Evolutionary conservation across 2,797 vertebrate genomes (phyloP), one percentile per base, ranked within the genome.

Genomic region (Chanos chanos): DNA sequence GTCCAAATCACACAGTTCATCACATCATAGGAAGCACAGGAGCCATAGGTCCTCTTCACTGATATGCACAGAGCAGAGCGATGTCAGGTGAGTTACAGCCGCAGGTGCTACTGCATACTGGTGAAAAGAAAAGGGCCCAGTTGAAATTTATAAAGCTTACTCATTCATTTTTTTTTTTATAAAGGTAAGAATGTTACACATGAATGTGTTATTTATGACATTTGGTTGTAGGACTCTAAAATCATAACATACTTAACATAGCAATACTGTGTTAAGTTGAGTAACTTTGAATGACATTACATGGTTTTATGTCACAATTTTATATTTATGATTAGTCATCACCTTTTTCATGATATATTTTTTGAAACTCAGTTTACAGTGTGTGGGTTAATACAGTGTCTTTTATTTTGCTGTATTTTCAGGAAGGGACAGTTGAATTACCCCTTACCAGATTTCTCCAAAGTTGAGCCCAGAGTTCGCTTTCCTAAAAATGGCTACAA

Each of bases 391-490:
- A 31, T 59, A 8, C 3, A 33, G 4, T 53, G 22, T 52, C 34
- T 55, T 18, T 54, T 6, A 40, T 28, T 16, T 44, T 1, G 8
- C 27, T 54, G 0, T 45, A 3, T 76, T 60, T 66, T 19, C 72
- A 94, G 73, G 54, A 93, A 77, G 30, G 86, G 84, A 2, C 77
- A 44, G 40, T 82, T 91, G 57, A 91, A 83, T 77, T 86, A 90
- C 75, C 87, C 85, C 0, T 84, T 87, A 6, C 94, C 93, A 0
- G 94, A 98, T 78, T 92, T 96, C 67, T 96, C 96, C 54, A 93
- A 93, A 77, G 94, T 99, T 73, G 85, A 88, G 61, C 88, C 95
- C 0, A 78, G 80, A 34, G 91, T 99, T 34, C 83, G 45, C 44
- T 91, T 97, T 59, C 93, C 94, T 10, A 94, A 84, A 73, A 57